Conservation (phyloP, 2,113 vertebrate species). For the Noctilio leporinus region DNA sequence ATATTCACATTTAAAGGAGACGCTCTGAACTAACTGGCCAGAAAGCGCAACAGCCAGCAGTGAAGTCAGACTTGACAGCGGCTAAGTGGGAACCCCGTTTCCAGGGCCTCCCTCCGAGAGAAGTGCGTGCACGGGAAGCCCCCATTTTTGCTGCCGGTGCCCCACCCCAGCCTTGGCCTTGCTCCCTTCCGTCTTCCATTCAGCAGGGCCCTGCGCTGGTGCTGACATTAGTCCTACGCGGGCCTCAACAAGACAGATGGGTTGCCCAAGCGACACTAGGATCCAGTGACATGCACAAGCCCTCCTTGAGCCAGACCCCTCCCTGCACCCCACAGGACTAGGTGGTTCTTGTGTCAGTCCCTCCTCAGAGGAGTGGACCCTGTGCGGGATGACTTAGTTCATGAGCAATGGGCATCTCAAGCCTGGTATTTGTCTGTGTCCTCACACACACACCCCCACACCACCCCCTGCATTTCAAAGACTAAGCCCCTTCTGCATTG, state of each 20-base stretch:
- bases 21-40: neutral
- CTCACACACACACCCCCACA: neutral
- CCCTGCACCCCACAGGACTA: neutral
- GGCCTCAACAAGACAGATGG: neutral
- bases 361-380: neutral
- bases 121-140: neutral
- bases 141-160: neutral
- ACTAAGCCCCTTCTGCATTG: neutral
- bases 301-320: neutral
- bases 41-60: neutral
- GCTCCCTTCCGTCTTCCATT: neutral
- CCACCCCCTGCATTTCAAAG: neutral
- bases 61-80: neutral
- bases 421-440: neutral
- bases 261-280: neutral
- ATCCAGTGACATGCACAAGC: neutral
- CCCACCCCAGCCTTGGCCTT: neutral
- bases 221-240: neutral
- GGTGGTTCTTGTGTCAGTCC: neutral
- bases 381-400: neutral
- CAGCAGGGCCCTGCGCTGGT: rapidly evolving
- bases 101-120: neutral
- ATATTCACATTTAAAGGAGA: neutral
- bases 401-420: neutral
- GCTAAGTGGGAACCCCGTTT: neutral